Evolutionary conservation across 2,888 invertebrate genomes (phyloP), one percentile per base, ranked within the genome.

Genomic region (Drosophila picticornis): DNA sequence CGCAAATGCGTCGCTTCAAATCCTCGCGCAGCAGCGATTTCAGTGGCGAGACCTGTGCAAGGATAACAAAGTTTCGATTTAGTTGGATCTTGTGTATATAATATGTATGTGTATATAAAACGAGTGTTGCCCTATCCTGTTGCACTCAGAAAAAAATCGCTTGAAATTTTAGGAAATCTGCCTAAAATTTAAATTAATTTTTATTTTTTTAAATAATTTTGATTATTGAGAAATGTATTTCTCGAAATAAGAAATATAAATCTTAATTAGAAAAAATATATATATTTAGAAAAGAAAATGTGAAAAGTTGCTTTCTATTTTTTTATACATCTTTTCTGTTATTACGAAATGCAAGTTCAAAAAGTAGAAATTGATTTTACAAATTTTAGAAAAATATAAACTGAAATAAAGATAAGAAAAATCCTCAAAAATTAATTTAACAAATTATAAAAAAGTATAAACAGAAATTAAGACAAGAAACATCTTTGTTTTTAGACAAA

Each of bases 1-100:
- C 96, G 72, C 96, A 96, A 87, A 97, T 96, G 92, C 97, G 96
- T 75, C 97, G 94, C 92, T 97, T 96, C 85, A 97, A 94, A 93
- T 97, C 97, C 92, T 97, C 97, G 59, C 97, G 95, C 76, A 97
- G 94, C 78, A 97, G 94, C 84, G 97, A 97, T 93, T 97, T 97
- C 80, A 97, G 94, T 75, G 97, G 97, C 63, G 97, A 97, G 81
- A 96, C 95, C 93, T 94, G 84, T 5, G 19, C 16, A 3, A 7
- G 7, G 4, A 36, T 25, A 16, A 46, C 22, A 27, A 25, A 27
- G 5, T 34, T 46, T 6, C 9, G 1, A 22, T 34, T 36, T 19
- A 34, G 55, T 19, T 36, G 1, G 10, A 10, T 11, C 27, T 22
- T 13, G 4, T 46, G 7, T 6, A 46, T 6, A 46, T 13, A 13